Base-by-base conservation (phyloP, 2,888 invertebrate genomes). In the Apodemia mormo region DNA sequence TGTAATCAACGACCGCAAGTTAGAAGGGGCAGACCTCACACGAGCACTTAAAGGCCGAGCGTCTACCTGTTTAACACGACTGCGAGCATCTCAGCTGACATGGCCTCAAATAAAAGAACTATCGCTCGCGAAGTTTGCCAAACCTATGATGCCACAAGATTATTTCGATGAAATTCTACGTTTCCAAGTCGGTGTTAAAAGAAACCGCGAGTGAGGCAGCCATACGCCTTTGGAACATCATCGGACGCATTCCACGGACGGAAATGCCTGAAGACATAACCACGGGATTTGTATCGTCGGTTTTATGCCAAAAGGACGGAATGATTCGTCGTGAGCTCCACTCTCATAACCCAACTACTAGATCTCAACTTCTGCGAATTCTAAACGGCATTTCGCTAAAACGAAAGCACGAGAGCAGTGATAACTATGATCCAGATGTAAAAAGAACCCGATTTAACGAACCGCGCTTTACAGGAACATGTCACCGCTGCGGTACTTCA, bases 1-100 rank as follows among this genome's bases (percentile, higher is more conserved):
- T 1, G 69, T 75, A 29, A 43, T 75, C 0, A 68, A 73, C 9
- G 52, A 49, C 14, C 73, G 54, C 2, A 66, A 67, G 1, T 67
- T 76, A 8, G 71, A 71, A 30, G 73, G 76, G 43, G 70, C 69
- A n/a, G 75, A 77, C 14, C 66, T 77, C 0, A 76, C 76, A 0
- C 43, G 67, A 3, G 65, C 75, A 0, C 68, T 76, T 0, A 73
- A 73, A 29, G 75, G 73, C 4, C 74, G 76, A 10, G 77, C 74
- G 22, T 71, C 74, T 1, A 69, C 58, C 5, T 72, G 71, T 29
- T 49, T 70, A 2, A 70, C 69, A 6, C 69, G 69, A 52, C 43
- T 72, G 2, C 58, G 54, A 12, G 67, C 66, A 0, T 49, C 67
- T 12, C 9, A 72, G 10, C 56, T 72, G 40, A 52, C 69, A 8